Evolutionary conservation across 2,888 invertebrate genomes (phyloP).

Genomic region (Pseudococcus jackbeardsleyi): DNA sequence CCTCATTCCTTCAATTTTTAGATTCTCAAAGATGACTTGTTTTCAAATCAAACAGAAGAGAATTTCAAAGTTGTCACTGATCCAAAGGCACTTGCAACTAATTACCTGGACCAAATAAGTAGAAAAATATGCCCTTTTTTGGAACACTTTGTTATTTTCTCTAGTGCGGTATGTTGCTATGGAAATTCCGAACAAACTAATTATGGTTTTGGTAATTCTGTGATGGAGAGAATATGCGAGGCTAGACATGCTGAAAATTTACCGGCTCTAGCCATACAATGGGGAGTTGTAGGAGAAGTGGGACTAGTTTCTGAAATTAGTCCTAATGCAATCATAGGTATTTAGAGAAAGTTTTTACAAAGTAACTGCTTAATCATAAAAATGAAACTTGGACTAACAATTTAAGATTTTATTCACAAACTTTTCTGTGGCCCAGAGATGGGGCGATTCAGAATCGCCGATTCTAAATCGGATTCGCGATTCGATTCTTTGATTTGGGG

Average conservation of each 20-base stretch:
- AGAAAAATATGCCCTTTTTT: conserved; percentile 74
- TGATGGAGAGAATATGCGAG: conserved; percentile 77
- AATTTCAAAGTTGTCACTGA: conserved; percentile 78
- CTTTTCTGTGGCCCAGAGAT: no score
- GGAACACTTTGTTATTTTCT: conserved; percentile 88
- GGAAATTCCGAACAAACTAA: conserved; percentile 93
- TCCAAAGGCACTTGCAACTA: conserved; percentile 87
- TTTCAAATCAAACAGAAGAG: conserved; percentile 82
- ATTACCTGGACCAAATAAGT: conserved; percentile 79
- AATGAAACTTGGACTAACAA: no score
- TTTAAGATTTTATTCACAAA: no score
- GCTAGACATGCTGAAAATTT: conserved; percentile 77
- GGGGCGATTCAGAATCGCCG: no score
- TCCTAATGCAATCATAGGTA: conserved; percentile 73
- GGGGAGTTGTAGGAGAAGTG: conserved; percentile 94
- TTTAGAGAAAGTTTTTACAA: conserved; percentile 68
- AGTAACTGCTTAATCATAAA: no score
- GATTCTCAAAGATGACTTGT: conserved; percentile 79
- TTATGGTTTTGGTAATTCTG: conserved; percentile 91
- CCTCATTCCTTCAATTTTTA: conserved; percentile 69
- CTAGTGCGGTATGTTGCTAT: conserved; percentile 93
- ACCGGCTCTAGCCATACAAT: conserved; percentile 88
- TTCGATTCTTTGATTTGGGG: no score
- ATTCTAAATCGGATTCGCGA: no score
- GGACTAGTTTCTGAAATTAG: conserved; percentile 72